Conservation (phyloP, 2,113 vertebrate genomes). For the Chloebia gouldiae region DNA sequence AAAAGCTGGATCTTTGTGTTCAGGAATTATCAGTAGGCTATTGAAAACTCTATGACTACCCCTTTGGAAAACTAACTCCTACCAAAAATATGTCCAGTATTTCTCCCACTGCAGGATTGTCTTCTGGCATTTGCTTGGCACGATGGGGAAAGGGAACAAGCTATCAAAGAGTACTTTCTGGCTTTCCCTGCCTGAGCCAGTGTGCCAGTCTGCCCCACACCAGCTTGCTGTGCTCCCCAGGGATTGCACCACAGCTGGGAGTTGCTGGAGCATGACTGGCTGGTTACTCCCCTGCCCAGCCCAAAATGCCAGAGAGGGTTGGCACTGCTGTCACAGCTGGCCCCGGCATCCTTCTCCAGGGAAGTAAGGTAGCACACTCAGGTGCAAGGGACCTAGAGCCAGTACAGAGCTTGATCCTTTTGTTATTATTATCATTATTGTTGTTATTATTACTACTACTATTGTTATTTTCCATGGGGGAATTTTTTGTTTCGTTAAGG, state of each 20-base stretch:
- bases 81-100: not conserved
- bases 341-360: not conserved
- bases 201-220: not conserved
- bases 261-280: not conserved
- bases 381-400: not conserved
- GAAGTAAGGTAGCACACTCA: rapidly evolving
- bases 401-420: not conserved
- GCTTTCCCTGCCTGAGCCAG: not conserved
- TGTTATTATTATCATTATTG: not conserved
- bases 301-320: not conserved
- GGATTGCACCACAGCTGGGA: not conserved
- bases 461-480: not conserved
- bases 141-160: not conserved
- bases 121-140: not conserved
- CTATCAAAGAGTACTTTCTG: not conserved
- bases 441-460: not conserved
- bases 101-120: not conserved
- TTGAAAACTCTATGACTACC: not conserved
- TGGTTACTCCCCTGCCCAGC: not conserved
- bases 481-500: not conserved
- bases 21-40: not conserved
- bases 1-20: not conserved
- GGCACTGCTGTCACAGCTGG: not conserved
- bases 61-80: not conserved
- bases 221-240: not conserved